Base-by-base conservation (phyloP, 2,888 invertebrate genomes). In the Callyntrura sp. region DNA sequence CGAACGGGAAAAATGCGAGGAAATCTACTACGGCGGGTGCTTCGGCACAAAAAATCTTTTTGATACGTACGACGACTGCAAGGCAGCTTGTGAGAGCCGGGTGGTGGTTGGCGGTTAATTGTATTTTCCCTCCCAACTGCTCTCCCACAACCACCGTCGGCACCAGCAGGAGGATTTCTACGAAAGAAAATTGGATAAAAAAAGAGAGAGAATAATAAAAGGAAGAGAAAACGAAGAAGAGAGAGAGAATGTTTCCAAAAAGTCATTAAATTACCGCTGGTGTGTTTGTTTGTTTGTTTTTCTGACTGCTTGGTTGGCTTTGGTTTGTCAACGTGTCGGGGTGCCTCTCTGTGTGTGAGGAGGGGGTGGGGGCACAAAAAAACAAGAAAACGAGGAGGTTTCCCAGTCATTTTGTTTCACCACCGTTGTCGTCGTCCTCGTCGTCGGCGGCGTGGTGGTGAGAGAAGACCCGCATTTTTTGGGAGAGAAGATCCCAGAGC, bases 11-110 rank as follows among this genome's bases (percentile, higher is more conserved):
- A 57, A 25, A 28, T 78, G 78, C 25, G 78, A 78, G 78, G 78
- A 78, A 14, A 28, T 28, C 57, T 78, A 78, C 28, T 78, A 78
- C n/a, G 78, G 78, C 5, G 78, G 78, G 0, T 78, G 78, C 17
- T 78, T 78, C n/a, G 78, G 78, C 0, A 78, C 78, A 9, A 48
- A 55, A 28, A 78, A 78, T n/a, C 51, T 78, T 12, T 78, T 78
- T n/a, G 78, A 55, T 0, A 25, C 78, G 4, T 28, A 17, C 17
- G 78, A 78, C 0, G 78, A 78, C 2, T 78, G 78, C 55, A 78
- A 25, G n/a, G 28, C 2, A 25, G 57, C 55, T 1, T 78, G 78
- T n/a, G 78, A 55, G 45, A 11, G 17, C 17, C 17, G 62, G 11
- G 65, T 12, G 1, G 65, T 23, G 62, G 14, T 6, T 14, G 1